Conservation (phyloP, 2,888 invertebrate species). For the Pyrochroa serraticornis region DNA sequence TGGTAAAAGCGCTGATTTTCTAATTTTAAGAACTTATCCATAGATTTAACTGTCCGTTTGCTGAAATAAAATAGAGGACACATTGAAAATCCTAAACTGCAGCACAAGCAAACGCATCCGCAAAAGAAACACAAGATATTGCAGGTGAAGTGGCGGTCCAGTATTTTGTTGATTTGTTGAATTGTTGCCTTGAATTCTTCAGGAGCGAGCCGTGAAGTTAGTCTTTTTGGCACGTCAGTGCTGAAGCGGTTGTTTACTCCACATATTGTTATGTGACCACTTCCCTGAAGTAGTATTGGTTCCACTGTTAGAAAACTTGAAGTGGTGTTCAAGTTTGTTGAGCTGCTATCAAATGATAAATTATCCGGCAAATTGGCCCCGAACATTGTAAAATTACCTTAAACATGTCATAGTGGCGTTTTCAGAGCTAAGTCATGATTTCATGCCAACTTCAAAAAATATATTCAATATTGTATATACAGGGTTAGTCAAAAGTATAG, state of each 20-base stretch:
- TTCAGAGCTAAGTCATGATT: neutral
- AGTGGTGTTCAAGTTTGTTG: constrained; percentile 8
- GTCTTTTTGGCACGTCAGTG: constrained; percentile 38
- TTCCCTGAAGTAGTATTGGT: constrained; percentile 39
- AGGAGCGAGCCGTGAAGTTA: constrained; percentile 40
- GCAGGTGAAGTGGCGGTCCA: constrained; percentile 32
- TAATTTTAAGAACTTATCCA: constrained; percentile 35
- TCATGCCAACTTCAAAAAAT: neutral
- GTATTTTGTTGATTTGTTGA: constrained; percentile 37
- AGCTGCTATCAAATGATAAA: constrained; percentile 8
- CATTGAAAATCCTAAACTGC: constrained; percentile 43
- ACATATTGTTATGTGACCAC: constrained; percentile 43
- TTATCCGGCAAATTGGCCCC: too few relatives aligned
- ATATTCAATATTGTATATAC: too few relatives aligned
- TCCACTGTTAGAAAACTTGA: constrained; percentile 19
- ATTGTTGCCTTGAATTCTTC: constrained; percentile 46
- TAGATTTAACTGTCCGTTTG: constrained; percentile 35
- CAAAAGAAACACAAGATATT: constrained; percentile 39
- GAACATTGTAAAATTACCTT: too few relatives aligned
- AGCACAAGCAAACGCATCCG: constrained; percentile 43
- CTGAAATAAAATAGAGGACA: constrained; percentile 39
- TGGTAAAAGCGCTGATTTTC: constrained; percentile 45
- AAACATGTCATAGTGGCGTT: too few relatives aligned
- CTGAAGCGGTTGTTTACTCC: constrained; percentile 44
- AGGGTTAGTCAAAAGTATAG: too few relatives aligned